These are phyloP conservation scores for Clinocottus analis DNA, from an alignment of 2,113 vertebrate genomes.

Conservation along the genomic window DNA sequence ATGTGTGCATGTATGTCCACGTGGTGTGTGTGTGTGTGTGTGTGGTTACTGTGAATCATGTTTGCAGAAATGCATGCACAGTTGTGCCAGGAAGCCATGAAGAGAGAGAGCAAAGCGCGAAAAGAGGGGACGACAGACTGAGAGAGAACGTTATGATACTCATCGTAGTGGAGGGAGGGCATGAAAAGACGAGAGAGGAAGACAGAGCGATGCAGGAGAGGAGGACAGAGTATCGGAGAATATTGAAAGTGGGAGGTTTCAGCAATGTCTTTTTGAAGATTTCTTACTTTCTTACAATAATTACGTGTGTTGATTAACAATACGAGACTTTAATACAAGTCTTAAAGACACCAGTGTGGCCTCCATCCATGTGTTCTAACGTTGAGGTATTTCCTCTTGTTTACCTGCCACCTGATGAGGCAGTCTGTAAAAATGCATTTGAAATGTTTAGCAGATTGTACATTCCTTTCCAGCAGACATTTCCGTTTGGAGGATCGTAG, in stretches of 20 bases:
- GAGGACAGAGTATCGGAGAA: slow-evolving; percentile 43
- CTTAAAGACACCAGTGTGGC: background rate
- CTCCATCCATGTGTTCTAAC: background rate
- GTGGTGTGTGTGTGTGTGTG: slow-evolving; percentile 44
- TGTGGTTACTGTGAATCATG: slow-evolving; percentile 53
- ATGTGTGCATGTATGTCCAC: slow-evolving; percentile 27
- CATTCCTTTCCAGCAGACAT: slow-evolving; percentile 22
- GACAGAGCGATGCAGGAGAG: slow-evolving; percentile 42
- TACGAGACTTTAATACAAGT: background rate
- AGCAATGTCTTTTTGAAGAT: background rate
- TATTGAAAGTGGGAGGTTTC: slow-evolving; percentile 70
- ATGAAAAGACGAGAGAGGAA: slow-evolving; percentile 49
- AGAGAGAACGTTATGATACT: slow-evolving; percentile 73
- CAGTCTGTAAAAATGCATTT: slow-evolving; percentile 1
- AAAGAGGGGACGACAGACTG: slow-evolving; percentile 19
- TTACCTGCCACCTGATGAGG: slow-evolving; percentile 3
- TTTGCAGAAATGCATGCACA: slow-evolving; percentile 40
- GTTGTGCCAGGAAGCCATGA: slow-evolving; percentile 43
- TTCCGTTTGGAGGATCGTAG: background rate
- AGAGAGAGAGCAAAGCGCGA: slow-evolving; percentile 34
- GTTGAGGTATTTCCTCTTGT: background rate
- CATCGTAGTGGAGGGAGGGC: slow-evolving; percentile 40
- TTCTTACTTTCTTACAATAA: slow-evolving; percentile 2
- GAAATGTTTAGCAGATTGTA: slow-evolving; percentile 2
- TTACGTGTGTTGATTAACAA: background rate